phyloP scores from a whole-genome alignment of 2,888 invertebrate species.

The Timema cristinae region DNA sequence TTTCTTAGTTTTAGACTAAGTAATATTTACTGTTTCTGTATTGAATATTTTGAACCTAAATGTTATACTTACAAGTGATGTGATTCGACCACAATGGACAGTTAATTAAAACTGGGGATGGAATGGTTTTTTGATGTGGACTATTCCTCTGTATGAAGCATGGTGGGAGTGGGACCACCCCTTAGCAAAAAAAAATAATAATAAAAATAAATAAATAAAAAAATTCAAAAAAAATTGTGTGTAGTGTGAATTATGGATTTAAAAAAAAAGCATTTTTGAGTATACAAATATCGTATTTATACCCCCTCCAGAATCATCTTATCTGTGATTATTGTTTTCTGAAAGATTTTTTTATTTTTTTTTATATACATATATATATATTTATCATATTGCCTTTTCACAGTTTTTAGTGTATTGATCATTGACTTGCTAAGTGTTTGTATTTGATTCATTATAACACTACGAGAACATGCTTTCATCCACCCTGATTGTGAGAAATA shows the following conservation, averaged over 20 bases:
- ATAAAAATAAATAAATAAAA: too few relatives aligned
- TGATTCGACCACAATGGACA: conserved; percentile 17
- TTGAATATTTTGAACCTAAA: conserved; percentile 23
- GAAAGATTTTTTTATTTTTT: conserved; percentile 21
- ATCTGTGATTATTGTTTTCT: conserved; percentile 29
- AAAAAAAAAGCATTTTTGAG: conserved; percentile 21
- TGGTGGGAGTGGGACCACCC: conserved; percentile 29
- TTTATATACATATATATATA: too few relatives aligned
- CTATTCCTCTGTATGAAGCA: conserved; percentile 23
- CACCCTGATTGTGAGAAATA: conserved; percentile 30
- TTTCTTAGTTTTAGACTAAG: conserved; percentile 14
- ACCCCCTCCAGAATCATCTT: conserved; percentile 24
- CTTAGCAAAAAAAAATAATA: background rate
- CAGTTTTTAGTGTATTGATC: conserved; percentile 29
- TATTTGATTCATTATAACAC: conserved; percentile 30
- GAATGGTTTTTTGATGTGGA: conserved; percentile 16
- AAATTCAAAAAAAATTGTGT: conserved; percentile 19
- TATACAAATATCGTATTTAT: conserved; percentile 23
- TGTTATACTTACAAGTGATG: conserved; percentile 21
- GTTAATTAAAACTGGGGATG: conserved; percentile 23
- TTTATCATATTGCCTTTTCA: conserved; percentile 24
- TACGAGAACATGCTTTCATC: conserved; percentile 24
- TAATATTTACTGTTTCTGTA: conserved; percentile 12
- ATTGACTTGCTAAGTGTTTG: conserved; percentile 30
- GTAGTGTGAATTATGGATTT: conserved; percentile 28